These are phyloP conservation scores for Mixornis gularis DNA, from an alignment of 2,113 vertebrate species.

Conservation along the genomic window DNA sequence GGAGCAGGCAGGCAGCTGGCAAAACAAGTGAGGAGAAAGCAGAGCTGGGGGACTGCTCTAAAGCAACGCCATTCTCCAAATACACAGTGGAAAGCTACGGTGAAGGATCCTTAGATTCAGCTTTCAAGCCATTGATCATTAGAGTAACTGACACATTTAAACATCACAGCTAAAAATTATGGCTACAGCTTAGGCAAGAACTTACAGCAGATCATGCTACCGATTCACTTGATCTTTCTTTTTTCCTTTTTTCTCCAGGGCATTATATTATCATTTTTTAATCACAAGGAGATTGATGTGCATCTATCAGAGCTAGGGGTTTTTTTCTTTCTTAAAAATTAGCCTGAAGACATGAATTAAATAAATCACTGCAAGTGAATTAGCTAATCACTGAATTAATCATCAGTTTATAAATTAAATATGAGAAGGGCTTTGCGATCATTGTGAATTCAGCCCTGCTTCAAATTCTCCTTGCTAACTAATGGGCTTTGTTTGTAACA, in stretches of 20 bases:
- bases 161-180: conserved; percentile 59
- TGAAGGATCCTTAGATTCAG: conserved; percentile 70
- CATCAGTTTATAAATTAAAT: conserved; percentile 51
- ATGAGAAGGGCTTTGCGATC: conserved; percentile 34
- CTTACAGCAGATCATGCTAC: neutral
- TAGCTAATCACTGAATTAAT: conserved; percentile 51
- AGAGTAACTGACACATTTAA: conserved; percentile 79
- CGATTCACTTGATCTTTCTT: neutral
- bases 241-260: conserved; percentile 18
- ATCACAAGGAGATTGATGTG: conserved; percentile 13
- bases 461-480: neutral
- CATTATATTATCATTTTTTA: conserved; percentile 42
- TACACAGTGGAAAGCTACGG: conserved; percentile 85
- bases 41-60: neutral
- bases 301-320: neutral
- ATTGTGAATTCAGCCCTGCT: neutral
- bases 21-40: neutral
- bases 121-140: conserved; percentile 79
- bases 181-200: neutral
- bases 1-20: neutral
- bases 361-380: conserved; percentile 42
- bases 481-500: conserved; percentile 34
- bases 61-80: conserved; percentile 60
- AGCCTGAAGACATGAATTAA: conserved; percentile 44
- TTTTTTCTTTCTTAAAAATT: conserved; percentile 23